Base-by-base conservation (phyloP, 2,797 vertebrate species). In the Atherinosoma microstoma region DNA sequence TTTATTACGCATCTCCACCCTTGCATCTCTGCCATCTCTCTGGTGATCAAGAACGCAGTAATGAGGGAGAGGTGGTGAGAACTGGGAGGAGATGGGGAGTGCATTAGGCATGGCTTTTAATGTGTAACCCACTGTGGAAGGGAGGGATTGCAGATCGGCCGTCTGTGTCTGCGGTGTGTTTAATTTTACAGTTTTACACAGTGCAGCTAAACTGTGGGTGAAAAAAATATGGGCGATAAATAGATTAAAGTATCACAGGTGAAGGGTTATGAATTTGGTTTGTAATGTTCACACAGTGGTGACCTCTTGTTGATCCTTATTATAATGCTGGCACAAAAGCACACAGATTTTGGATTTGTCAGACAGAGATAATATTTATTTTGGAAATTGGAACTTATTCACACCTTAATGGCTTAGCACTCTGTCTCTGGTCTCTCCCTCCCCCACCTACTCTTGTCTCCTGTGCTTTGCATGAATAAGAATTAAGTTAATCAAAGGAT, bases 291-390 rank as follows among this genome's bases (percentile, higher is more conserved):
- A 90, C 76, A 62, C 82, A 58, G 83, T 42, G 45, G 70, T 89
- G 84, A 92, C 90, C 87, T 71, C 75, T 75, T 85, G 80, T 89
- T 86, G 91, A 91, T 87, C 83, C 87, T 91, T 87, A 92, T 93
- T 93, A 92, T 85, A 82, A 93, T 89, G 90, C 84, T 75, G 78
- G 79, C 78, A 79, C 84, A 85, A 92, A 91, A 84, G 79, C 87
- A 86, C 80, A 85, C 89, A 90, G 84, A 91, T 93, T 94, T 91
- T 42, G 60, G 82, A 82, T 83, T 83, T 82, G 87, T 89, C 91
- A 93, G 87, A 90, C 90, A 90, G 84, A 92, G 90, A 93, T 94
- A 94, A 94, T 95, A 94, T 94, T 94, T 95, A 92, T 92, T 94
- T 94, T 91, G 85, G 80, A 91, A 94, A 95, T 93, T 95, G 93